These are phyloP conservation scores for Fabriciana adippe DNA, from an alignment of 2,888 invertebrate species.

Conservation along the genomic window DNA sequence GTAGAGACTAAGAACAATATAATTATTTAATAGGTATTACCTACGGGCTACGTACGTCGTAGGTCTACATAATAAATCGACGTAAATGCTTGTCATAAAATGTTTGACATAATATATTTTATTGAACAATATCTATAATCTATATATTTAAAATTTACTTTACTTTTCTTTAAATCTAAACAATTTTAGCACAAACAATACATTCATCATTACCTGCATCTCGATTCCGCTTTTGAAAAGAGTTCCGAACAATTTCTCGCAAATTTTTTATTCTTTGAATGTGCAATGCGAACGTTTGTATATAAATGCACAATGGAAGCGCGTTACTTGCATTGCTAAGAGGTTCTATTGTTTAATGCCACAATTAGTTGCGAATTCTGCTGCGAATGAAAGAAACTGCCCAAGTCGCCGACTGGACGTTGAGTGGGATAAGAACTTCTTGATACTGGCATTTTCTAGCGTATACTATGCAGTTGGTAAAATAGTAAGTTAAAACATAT, in stretches of 20 bases:
- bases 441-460: constrained; percentile 48
- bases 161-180: constrained; percentile 25
- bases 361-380: constrained; percentile 75
- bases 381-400: constrained; percentile 76
- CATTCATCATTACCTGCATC: constrained; percentile 42
- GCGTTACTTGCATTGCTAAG: constrained; percentile 69
- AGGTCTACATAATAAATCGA: no score
- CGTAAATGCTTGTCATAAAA: no score
- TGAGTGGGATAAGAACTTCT: constrained; percentile 40
- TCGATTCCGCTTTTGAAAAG: constrained; percentile 40
- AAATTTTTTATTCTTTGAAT: constrained; percentile 50
- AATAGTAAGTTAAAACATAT: no score
- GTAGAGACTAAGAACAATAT: no score
- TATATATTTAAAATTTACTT: no score
- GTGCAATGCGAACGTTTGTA: constrained; percentile 51
- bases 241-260: constrained; percentile 50
- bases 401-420: constrained; percentile 64
- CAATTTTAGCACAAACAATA: constrained; percentile 34
- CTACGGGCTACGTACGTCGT: no score
- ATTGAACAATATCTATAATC: no score
- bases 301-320: constrained; percentile 57
- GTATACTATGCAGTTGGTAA: no score
- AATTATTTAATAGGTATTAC: no score
- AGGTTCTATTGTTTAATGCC: constrained; percentile 81
- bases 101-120: no score